Percentiles rank a stretch among this genome's conserved stretches.
Evolutionary conservation across 2,797 vertebrate species (phyloP).

Genomic region (Synaphobranchus kaupii): DNA sequence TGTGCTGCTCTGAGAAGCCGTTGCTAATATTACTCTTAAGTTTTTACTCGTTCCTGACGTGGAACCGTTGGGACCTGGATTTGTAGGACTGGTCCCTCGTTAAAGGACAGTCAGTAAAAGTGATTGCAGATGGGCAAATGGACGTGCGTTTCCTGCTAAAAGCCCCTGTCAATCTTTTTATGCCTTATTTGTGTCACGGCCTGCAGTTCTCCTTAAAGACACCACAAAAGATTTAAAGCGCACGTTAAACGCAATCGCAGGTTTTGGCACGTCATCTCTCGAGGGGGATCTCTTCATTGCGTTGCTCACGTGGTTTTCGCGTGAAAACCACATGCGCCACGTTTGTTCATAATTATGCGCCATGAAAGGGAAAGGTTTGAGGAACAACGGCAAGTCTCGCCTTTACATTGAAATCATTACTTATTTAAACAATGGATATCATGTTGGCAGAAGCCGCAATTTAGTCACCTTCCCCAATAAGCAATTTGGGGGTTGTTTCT

Average conservation of each 20-base stretch:
- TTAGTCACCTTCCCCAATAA: conserved; percentile 60
- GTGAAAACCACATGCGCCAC: conserved; percentile 40
- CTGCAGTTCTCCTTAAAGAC: conserved; percentile 74
- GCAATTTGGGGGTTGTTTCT: conserved; percentile 66
- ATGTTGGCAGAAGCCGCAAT: conserved; percentile 47
- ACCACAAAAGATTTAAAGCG: conserved; percentile 73
- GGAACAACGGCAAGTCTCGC: conserved; percentile 44
- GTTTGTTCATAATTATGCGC: conserved; percentile 50
- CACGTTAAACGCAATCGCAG: conserved; percentile 68
- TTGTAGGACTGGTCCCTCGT: conserved; percentile 66
- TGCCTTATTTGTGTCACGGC: conserved; percentile 67
- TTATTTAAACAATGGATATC: conserved; percentile 51
- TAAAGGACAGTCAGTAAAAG: conserved; percentile 78
- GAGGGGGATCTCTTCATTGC: conserved; percentile 70
- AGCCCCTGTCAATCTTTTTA: conserved; percentile 73
- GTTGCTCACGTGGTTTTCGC: conserved; percentile 50
- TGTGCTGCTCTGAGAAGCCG: conserved; percentile 63
- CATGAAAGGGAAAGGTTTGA: conserved; percentile 28
- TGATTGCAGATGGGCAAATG: conserved; percentile 66
- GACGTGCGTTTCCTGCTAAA: conserved; percentile 67
- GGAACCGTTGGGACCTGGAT: conserved; percentile 65
- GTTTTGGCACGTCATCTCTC: conserved; percentile 67
- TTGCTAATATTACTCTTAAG: conserved; percentile 71
- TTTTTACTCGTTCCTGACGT: conserved; percentile 70
- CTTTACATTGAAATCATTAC: conserved; percentile 38